Evolutionary conservation across 1,140 invertebrate species (phyloP), one percentile per base, ranked within the genome.

Genomic region (Sitobion miscanthi): DNA sequence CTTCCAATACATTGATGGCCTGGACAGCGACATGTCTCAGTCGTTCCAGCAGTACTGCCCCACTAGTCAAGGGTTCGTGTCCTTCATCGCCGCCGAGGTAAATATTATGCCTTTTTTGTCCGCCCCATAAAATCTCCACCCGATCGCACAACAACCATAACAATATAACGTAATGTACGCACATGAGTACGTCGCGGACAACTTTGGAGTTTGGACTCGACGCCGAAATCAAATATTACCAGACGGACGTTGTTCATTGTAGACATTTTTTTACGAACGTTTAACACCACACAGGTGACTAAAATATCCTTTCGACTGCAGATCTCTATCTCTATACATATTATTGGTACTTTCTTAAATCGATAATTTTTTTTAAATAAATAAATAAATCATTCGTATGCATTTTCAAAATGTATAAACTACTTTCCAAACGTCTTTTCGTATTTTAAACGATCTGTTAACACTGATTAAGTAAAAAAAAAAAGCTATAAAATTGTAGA

Each of bases 21-120:
- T 93, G 69, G 91, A 93, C 52, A 93, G 82, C 91, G 91, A 93
- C 49, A 93, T 93, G 77, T 93, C 91, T 93, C 91, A 91, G 54
- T 91, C 93, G 57, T 87, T 88, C 93, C 93, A 93, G 54, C 93
- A 89, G 82, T 91, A 94, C 88, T 91, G 93, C 77, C 91, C 91
- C 91, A 93, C 69, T 85, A 93, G 91, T 93, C 91, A 93, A 38
- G 91, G 91, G 77, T 93, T 93, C 91, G 91, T 93, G 49, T 93
- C 91, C 69, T 93, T 93, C 91, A 93, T 93, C 38, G 62, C 91
- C 45, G 49, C 91, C 11, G 91, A 93, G 91, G 91, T 93, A 52
- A 93, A 42, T 35, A 25, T 77, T 23, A 5, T n/a, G 3, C 3
- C 3, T 77, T n/a, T 77, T 77, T 69, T n/a, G 9, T 30, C 62